Conservation (phyloP, 2,797 vertebrate species). For the Benthosema pterotum region DNA sequence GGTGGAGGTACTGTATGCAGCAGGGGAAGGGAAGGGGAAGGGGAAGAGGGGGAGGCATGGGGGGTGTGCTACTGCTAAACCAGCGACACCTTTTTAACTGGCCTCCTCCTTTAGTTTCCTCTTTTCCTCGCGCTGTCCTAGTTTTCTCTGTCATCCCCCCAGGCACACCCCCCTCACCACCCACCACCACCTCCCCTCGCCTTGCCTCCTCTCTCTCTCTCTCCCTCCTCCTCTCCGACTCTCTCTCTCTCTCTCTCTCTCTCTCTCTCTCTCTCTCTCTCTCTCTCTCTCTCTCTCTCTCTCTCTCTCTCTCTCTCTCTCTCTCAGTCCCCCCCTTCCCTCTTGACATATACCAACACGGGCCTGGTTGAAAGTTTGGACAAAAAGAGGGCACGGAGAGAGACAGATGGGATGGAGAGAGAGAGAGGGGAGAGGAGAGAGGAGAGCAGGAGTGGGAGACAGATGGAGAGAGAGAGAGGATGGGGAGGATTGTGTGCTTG, state of each 20-base stretch:
- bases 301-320: constrained; percentile 24
- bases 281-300: constrained; percentile 1
- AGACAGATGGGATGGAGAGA: constrained; percentile 71
- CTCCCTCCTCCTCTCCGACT: constrained; percentile 43
- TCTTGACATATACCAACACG: constrained; percentile 64
- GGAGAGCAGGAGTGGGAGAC: constrained; percentile 63
- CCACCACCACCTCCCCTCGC: constrained; percentile 24
- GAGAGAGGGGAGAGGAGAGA: constrained; percentile 70
- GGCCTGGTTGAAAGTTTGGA: constrained; percentile 58
- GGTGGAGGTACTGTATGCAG: no score
- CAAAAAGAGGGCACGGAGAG: constrained; percentile 67
- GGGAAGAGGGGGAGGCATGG: no score
- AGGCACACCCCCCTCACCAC: constrained; percentile 52
- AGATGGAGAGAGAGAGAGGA: constrained; percentile 63
- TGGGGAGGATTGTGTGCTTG: constrained; percentile 52
- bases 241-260: constrained; percentile 1
- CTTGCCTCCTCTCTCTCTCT: constrained; percentile 2
- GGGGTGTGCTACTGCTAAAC: constrained; percentile 39
- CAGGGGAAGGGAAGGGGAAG: constrained; percentile 28
- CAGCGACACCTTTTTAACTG: constrained; percentile 55
- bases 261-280: constrained; percentile 19
- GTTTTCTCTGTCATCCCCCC: constrained; percentile 35
- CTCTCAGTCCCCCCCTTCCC: constrained; percentile 19
- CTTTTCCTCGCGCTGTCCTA: constrained; percentile 51
- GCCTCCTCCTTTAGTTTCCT: constrained; percentile 30